phyloP scores from a whole-genome alignment of 2,797 vertebrate species.

The Melanotaenia nigrans region DNA sequence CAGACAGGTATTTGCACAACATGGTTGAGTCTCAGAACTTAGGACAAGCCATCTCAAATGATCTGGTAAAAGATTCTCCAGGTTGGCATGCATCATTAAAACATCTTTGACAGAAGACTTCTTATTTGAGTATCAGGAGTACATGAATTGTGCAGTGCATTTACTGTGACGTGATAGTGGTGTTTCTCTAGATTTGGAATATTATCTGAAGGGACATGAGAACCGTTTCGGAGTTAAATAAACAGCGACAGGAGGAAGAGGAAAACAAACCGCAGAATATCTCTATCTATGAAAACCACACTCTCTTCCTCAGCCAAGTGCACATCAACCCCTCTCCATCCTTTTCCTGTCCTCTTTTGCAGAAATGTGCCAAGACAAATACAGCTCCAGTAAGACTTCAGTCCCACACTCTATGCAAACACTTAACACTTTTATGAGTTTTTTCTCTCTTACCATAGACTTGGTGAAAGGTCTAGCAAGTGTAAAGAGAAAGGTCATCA shows the following conservation, averaged over 20 bases:
- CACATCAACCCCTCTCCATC: constrained; percentile 68
- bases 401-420: neutral
- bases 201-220: constrained; percentile 47
- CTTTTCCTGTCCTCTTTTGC: constrained; percentile 52
- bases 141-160: constrained; percentile 38
- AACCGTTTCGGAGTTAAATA: constrained; percentile 65
- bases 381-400: constrained; percentile 33
- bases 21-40: neutral
- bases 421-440: neutral
- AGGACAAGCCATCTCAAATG: constrained; percentile 18
- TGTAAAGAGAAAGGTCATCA: constrained; percentile 92
- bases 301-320: constrained; percentile 86
- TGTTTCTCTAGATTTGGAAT: constrained; percentile 52
- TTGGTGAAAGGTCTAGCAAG: constrained; percentile 96
- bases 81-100: constrained; percentile 41
- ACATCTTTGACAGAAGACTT: constrained; percentile 39
- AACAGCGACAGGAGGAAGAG: constrained; percentile 68
- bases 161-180: constrained; percentile 59
- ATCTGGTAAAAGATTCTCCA: constrained; percentile 26
- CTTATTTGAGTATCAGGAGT: constrained; percentile 30
- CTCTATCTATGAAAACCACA: constrained; percentile 75
- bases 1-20: constrained; percentile 29
- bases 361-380: constrained; percentile 68
- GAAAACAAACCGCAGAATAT: constrained; percentile 68
- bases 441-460: constrained; percentile 90